These are phyloP conservation scores for Phengaris arion DNA, from an alignment of 2,888 invertebrate genomes.

Conservation along the genomic window DNA sequence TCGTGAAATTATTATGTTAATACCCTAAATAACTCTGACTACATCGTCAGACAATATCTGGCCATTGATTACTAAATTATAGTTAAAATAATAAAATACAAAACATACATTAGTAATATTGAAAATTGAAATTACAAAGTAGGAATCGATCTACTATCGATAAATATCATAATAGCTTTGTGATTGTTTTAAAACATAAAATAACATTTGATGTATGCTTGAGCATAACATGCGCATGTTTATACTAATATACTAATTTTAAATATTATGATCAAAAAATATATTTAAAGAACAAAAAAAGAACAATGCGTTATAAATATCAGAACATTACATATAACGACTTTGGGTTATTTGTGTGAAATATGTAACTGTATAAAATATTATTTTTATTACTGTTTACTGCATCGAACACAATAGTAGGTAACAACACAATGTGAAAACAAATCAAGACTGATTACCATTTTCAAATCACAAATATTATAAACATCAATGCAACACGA, in stretches of 20 bases:
- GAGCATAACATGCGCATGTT: background rate
- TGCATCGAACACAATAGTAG: background rate
- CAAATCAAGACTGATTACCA: background rate
- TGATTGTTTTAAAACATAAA: background rate
- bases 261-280: background rate
- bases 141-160: slow-evolving; percentile 6
- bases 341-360: too few species aligned
- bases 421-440: background rate
- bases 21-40: slow-evolving; percentile 25
- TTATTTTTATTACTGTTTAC: background rate
- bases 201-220: background rate
- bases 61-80: slow-evolving; percentile 26
- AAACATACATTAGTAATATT: slow-evolving; percentile 18
- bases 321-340: too few species aligned
- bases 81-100: slow-evolving; percentile 22
- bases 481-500: background rate
- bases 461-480: background rate
- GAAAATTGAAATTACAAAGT: slow-evolving; percentile 12
- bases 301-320: background rate
- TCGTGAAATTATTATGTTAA: slow-evolving; percentile 17
- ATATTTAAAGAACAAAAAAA: background rate
- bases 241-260: background rate
- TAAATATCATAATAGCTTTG: background rate
- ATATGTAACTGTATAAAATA: too few species aligned
- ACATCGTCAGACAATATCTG: slow-evolving; percentile 24